Evolutionary conservation across 2,888 invertebrate genomes (phyloP), one percentile per base, ranked within the genome.

Genomic region (Nephrocerus scutellatus): DNA sequence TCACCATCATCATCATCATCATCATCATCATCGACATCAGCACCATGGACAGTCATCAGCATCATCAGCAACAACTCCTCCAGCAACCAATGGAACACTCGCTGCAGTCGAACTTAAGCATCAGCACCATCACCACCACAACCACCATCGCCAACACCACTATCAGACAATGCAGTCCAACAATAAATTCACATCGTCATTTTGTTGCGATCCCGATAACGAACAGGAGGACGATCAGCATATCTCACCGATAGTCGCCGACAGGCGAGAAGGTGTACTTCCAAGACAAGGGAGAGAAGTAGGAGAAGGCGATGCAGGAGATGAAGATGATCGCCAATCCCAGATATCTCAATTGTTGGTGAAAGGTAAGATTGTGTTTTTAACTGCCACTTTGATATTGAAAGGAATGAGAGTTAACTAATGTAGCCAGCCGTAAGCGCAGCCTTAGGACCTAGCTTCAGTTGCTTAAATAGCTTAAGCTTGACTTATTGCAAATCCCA

Each of bases 341-440:
- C 51, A 48, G 35, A 47, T 47, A 23, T 51, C 51, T 2, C 41
- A 49, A 31, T 30, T 51, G 32, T 30, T 51, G n/a, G 35, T 41
- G 16, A 49, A 48, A 43, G 48, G 51, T 51, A 36, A 43, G 49
- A 43, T 15, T 12, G 10, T n/a, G n/a, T n/a, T n/a, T n/a, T n/a
- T n/a, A n/a, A n/a, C n/a, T n/a, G n/a, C n/a, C n/a, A n/a, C n/a
- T n/a, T n/a, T n/a, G n/a, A n/a, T n/a, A n/a, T n/a, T n/a, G n/a
- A n/a, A n/a, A n/a, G n/a, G n/a, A n/a, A n/a, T n/a, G n/a, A n/a
- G n/a, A n/a, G n/a, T n/a, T n/a, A n/a, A n/a, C n/a, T n/a, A n/a
- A n/a, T n/a, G n/a, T n/a, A n/a, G n/a, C n/a, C n/a, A n/a, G n/a
- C n/a, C n/a, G n/a, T n/a, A n/a, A n/a, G n/a, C n/a, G n/a, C n/a